A percentile compares a stretch with the other conserved stretches of the same genome.
phyloP scores from a whole-genome alignment of 2,888 invertebrate species.

The Tetramorium bicarinatum region DNA sequence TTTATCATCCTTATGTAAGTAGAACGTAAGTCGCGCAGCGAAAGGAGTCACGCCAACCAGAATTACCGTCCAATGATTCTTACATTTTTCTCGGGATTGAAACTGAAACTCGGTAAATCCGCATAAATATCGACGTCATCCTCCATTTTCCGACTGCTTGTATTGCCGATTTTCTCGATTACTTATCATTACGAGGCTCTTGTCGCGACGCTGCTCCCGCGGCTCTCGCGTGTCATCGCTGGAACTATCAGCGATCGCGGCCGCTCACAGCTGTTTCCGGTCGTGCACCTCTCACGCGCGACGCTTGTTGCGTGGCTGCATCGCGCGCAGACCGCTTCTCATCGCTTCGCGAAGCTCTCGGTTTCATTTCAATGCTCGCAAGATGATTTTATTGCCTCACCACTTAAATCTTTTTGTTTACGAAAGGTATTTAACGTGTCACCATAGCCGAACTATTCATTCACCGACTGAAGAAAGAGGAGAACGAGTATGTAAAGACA shows the following conservation, averaged over 20 bases:
- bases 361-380: no score
- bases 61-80: conserved; percentile 16
- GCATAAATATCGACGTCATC: conserved; percentile 85
- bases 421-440: no score
- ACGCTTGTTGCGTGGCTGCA: not conserved
- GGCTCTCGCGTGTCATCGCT: not conserved
- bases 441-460: no score
- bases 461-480: no score
- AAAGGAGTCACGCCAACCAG: not conserved
- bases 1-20: not conserved
- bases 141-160: conserved; percentile 69
- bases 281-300: no score
- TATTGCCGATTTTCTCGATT: no score
- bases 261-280: not conserved
- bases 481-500: no score
- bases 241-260: not conserved
- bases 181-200: not conserved
- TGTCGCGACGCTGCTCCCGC: not conserved
- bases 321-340: not conserved
- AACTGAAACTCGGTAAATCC: conserved; percentile 82
- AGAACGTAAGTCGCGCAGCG: not conserved
- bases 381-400: no score
- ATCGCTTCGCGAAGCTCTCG: no score
- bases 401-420: no score
- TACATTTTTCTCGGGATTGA: conserved; percentile 64